phyloP scores from a whole-genome alignment of 2,797 vertebrate species.

The Eutrigla gurnardus region DNA sequence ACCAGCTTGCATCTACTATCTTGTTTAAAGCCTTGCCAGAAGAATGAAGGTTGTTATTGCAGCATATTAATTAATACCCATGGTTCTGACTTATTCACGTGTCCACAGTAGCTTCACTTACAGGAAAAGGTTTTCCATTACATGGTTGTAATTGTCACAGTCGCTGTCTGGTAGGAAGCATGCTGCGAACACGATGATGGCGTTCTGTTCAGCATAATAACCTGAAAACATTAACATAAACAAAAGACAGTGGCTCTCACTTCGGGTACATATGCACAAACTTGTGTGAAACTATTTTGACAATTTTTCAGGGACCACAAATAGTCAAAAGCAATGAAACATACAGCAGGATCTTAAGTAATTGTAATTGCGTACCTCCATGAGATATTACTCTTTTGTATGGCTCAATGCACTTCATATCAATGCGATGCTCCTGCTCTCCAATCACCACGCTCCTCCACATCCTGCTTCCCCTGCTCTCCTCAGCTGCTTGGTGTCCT shows the following conservation, averaged over 20 bases:
- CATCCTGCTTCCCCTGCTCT: slow-evolving; percentile 87
- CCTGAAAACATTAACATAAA: slow-evolving; percentile 79
- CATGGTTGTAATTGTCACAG: slow-evolving; percentile 94
- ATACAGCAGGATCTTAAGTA: neutral
- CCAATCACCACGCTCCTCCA: slow-evolving; percentile 97
- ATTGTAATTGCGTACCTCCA: slow-evolving; percentile 87
- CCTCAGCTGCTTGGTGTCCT: slow-evolving; percentile 87
- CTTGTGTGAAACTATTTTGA: neutral
- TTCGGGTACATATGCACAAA: neutral
- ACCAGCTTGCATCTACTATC: neutral
- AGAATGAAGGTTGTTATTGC: neutral
- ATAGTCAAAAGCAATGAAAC: neutral
- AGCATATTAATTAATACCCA: neutral
- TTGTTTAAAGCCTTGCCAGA: neutral
- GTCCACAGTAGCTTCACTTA: slow-evolving; percentile 80
- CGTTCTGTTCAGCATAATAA: slow-evolving; percentile 95
- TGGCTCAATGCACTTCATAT: slow-evolving; percentile 97
- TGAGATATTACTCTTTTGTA: slow-evolving; percentile 97
- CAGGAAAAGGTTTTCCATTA: slow-evolving; percentile 99
- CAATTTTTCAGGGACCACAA: neutral
- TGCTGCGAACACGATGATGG: slow-evolving; percentile 98
- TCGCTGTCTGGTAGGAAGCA: slow-evolving; percentile 98
- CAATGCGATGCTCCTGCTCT: slow-evolving; percentile 97
- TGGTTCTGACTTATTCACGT: neutral
- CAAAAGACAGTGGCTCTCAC: neutral